phyloP scores from a whole-genome alignment of 2,797 vertebrate genomes.

The Poecilia velifera region DNA sequence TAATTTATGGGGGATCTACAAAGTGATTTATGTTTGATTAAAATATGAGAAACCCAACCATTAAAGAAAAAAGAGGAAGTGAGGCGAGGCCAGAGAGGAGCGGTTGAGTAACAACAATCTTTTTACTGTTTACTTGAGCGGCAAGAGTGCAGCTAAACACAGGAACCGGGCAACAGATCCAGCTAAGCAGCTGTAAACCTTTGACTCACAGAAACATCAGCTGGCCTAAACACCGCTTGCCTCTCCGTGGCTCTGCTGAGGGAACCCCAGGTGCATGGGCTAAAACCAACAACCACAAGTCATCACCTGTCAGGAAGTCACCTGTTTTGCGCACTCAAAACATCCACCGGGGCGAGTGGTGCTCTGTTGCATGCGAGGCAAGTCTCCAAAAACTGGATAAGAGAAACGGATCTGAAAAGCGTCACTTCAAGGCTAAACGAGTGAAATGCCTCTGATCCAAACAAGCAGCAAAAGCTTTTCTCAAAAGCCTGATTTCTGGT shows the following conservation, averaged over 20 bases:
- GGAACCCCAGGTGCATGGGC: conserved; percentile 63
- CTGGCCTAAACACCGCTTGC: conserved; percentile 44
- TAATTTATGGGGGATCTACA: conserved; percentile 28
- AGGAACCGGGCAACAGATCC: conserved; percentile 33
- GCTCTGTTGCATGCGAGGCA: conserved; percentile 23
- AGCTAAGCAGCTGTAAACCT: conserved; percentile 59
- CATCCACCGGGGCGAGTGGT: conserved; percentile 29
- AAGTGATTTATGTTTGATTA: not conserved
- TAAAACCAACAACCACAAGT: conserved; percentile 58
- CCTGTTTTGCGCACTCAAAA: conserved; percentile 59
- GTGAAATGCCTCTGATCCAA: conserved; percentile 68
- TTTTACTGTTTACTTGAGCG: conserved; percentile 56
- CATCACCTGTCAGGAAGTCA: conserved; percentile 63
- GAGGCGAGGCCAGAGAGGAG: conserved; percentile 15
- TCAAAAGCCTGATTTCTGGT: conserved; percentile 49
- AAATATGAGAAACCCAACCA: not conserved
- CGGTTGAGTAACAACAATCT: conserved; percentile 30
- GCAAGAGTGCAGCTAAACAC: conserved; percentile 40
- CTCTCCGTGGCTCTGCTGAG: conserved; percentile 26
- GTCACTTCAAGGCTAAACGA: conserved; percentile 37
- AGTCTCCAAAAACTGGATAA: conserved; percentile 32
- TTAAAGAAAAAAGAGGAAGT: conserved; percentile 12
- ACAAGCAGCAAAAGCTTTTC: conserved; percentile 49
- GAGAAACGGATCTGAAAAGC: conserved; percentile 44
- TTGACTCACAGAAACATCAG: conserved; percentile 58